A percentile compares a stretch with the other conserved stretches of the same genome.
These are phyloP conservation scores for Hirtodrosophila duncani DNA, from an alignment of 2,888 invertebrate species.

Conservation along the genomic window DNA sequence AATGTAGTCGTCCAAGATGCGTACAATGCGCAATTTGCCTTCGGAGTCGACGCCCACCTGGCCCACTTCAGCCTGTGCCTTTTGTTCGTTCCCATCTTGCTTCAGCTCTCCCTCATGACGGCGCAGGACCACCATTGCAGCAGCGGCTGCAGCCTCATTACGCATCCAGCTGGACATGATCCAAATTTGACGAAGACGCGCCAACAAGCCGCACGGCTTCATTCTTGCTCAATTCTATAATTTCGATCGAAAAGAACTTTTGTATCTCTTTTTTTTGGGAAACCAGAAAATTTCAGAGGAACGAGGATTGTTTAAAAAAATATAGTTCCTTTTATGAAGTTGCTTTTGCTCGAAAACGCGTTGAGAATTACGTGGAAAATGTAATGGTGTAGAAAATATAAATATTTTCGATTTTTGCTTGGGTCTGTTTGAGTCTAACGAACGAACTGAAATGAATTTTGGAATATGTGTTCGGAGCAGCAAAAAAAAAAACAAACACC, in stretches of 20 bases:
- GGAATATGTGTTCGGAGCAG: too few species aligned
- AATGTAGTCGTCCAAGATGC: slow-evolving; percentile 56
- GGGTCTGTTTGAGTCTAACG: not conserved
- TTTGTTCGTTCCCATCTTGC: not conserved
- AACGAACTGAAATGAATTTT: slow-evolving; percentile 8
- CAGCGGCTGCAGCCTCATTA: slow-evolving; percentile 52
- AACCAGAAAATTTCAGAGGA: not conserved
- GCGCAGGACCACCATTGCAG: slow-evolving; percentile 44
- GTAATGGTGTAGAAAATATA: slow-evolving; percentile 18
- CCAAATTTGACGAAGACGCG: slow-evolving; percentile 56
- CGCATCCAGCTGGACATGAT: slow-evolving; percentile 49
- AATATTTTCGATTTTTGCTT: not conserved
- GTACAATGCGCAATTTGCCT: slow-evolving; percentile 42
- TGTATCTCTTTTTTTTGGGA: slow-evolving; percentile 14
- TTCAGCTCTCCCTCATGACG: slow-evolving; percentile 24
- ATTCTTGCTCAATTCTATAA: too few species aligned
- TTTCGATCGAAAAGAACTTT: too few species aligned
- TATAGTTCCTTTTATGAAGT: too few species aligned
- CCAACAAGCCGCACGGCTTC: slow-evolving; percentile 42
- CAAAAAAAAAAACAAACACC: too few species aligned
- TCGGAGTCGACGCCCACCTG: slow-evolving; percentile 31
- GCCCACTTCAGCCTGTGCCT: slow-evolving; percentile 5
- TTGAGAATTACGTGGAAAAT: slow-evolving; percentile 11
- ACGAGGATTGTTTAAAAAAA: too few species aligned
- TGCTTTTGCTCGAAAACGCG: too few species aligned